Base-by-base conservation (phyloP, 2,113 vertebrate genomes). In the Grus americana region DNA sequence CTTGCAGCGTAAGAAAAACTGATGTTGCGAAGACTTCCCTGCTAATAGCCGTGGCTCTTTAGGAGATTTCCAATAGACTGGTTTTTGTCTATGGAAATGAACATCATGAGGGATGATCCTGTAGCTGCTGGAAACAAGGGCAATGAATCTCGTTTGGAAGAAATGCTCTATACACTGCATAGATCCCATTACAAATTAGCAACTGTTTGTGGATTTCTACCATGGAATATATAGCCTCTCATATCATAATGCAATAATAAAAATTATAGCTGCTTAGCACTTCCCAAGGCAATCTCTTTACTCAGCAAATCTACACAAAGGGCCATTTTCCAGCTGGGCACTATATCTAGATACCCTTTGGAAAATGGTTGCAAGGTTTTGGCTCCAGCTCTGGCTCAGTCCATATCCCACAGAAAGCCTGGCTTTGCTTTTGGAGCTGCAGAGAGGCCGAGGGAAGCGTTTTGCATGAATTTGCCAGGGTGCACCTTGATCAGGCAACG, bases 231-330 rank as follows among this genome's bases (percentile, higher is more conserved):
- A 11, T 44, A 63, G 38, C 47, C 44, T 91, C 40, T 76, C 19
- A 24, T 72, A 44, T 80, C 59, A 40, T 40, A 80, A 74, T 22
- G 38, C 32, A 74, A 73, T 58, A 72, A 74, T 32, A 12, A 44
- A 62, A 89, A 89, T 36, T 61, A 19, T 7, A 6, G 29, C 49
- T 79, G 36, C 58, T 79, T 82, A 76, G 54, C 61, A 62, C 52
- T 50, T 66, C 50, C 18, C 40, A 70, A 42, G 10, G 4, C 70
- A 82, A 91, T 79, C 29, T 89, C 84, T 90, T 92, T 50, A 82
- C 36, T 94, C 94, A 90, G 95, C 66, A 95, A 50, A 62, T 73
- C 54, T 49, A 38, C 38, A 66, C 65, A 87, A 82, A 92, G 18
- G 22, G 29, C 18, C 29, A 38, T 91, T 91, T 95, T 62, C 34